Evolutionary conservation across 2,888 invertebrate genomes (phyloP), one percentile per base, ranked within the genome.

Genomic region (Brachyopa scutellaris): DNA sequence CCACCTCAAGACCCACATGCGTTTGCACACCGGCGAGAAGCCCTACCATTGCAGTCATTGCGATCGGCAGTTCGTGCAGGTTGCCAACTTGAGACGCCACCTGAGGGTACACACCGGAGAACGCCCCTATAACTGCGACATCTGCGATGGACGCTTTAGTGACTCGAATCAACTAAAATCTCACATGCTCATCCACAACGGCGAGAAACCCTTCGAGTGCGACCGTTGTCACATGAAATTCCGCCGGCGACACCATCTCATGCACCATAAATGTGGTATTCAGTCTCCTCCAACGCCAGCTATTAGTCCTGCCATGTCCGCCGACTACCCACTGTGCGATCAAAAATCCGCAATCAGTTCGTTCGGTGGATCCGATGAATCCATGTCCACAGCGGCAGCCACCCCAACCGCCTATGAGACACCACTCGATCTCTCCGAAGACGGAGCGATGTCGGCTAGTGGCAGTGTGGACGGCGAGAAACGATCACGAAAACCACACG

Each of bases 91-190:
- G 33, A 92, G 97, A 4, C 93, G 97, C 6, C 97, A 97, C 87
- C 91, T 97, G 38, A 93, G 97, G 61, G 97, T 97, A 0, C 97
- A 97, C 90, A 97, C 97, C 0, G 97, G 97, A 1, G 97, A 97
- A 90, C 93, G 96, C 13, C 97, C 97, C 0, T 97, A 97, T 90
- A 94, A 94, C 8, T 97, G 97, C 90, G 95, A 96, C 84, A 92
- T 95, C 73, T 97, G 97, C 90, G 93, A 95, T 5, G 94, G 96
- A 33, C 94, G 95, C 85, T 97, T 97, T 91, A 96, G 97, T 82
- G 97, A 97, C 90, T 96, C 96, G 4, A 97, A 97, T 88, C 97
- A 97, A 89, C 91, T 97, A 66, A 97, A 97, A 90, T 97, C 97
- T 3, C 97, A 97, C 88, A 93, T 94, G 87, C 91, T 97, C 84